phyloP scores from a whole-genome alignment of 2,888 invertebrate species.

The Tholera decimalis region DNA sequence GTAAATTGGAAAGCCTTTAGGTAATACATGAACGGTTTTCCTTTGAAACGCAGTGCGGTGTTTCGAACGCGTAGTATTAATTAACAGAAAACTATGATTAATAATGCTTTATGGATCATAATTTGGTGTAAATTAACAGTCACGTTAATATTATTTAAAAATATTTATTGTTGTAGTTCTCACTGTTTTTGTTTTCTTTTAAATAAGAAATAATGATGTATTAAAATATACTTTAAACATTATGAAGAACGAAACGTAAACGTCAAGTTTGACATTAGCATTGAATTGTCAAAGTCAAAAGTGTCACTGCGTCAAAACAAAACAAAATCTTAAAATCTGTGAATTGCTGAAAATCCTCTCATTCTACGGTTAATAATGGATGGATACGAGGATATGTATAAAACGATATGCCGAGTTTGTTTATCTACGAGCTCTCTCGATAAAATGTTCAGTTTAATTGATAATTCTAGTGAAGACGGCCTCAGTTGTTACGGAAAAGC shows the following conservation, averaged over 20 bases:
- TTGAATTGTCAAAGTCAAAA: constrained; percentile 12
- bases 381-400: constrained; percentile 73
- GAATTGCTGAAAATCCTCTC: not conserved
- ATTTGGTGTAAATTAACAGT: no score
- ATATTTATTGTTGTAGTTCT: no score
- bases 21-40: no score
- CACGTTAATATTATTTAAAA: no score
- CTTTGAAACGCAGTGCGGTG: no score
- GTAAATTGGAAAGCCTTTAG: no score
- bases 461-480: constrained; percentile 71
- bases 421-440: constrained; percentile 70
- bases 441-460: constrained; percentile 78
- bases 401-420: constrained; percentile 82
- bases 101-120: no score
- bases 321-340: constrained; percentile 14
- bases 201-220: no score
- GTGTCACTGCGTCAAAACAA: constrained; percentile 28
- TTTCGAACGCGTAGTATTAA: no score
- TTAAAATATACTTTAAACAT: not conserved
- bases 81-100: no score
- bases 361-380: constrained; percentile 67
- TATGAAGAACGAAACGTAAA: constrained; percentile 36
- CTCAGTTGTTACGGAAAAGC: constrained; percentile 80
- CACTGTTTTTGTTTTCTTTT: no score
- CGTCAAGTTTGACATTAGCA: constrained; percentile 11